Conservation (phyloP, 2,888 invertebrate genomes). For the Zaprionus lineosus region DNA sequence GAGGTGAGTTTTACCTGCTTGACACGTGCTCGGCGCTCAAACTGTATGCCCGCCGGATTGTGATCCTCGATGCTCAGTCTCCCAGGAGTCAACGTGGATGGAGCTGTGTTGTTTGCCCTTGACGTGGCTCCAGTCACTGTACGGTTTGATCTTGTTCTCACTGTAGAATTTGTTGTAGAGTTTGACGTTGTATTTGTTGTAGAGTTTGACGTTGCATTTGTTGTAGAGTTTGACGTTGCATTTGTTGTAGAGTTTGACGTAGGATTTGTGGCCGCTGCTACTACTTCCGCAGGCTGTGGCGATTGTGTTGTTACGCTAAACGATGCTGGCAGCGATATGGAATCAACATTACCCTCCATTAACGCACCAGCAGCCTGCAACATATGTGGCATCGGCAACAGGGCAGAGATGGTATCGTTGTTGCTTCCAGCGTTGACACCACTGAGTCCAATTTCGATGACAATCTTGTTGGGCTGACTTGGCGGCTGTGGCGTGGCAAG, state of each 20-base stretch:
- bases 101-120: too few species aligned
- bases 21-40: conserved; percentile 82
- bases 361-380: conserved; percentile 72
- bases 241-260: conserved; percentile 6
- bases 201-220: conserved; percentile 3
- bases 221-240: conserved; percentile 4
- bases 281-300: too few species aligned
- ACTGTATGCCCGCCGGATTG: conserved; percentile 81
- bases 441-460: conserved; percentile 80
- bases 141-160: not conserved
- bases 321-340: conserved; percentile 81
- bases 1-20: conserved; percentile 77
- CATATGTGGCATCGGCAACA: conserved; percentile 55
- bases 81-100: conserved; percentile 8
- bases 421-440: conserved; percentile 5
- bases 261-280: conserved; percentile 18
- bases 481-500: conserved; percentile 16
- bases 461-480: conserved; percentile 76
- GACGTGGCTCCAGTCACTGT: too few species aligned
- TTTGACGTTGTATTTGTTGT: conserved; percentile 6
- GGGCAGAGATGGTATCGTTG: conserved; percentile 10
- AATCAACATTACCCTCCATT: conserved; percentile 80
- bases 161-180: conserved; percentile 1
- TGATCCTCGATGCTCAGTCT: conserved; percentile 78
- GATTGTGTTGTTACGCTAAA: too few species aligned